Base-by-base conservation (phyloP, 1,140 invertebrate genomes). In the Atta texana region DNA sequence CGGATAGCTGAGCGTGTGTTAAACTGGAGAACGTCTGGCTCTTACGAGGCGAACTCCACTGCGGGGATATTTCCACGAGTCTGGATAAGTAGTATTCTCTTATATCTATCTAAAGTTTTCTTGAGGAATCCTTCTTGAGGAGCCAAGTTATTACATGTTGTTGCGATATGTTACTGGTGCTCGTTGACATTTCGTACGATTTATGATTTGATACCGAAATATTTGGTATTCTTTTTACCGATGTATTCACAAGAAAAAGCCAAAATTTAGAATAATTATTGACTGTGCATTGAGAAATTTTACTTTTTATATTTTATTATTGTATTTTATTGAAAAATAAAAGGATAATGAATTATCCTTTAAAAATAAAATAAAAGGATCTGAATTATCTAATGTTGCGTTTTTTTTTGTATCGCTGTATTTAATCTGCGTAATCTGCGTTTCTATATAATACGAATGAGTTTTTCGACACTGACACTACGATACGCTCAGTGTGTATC, bases 31-130 rank as follows among this genome's bases (percentile, higher is more conserved):
- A 66, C 80, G 85, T 87, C 85, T 87, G 69, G 64, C 77, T 77
- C 71, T 61, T 69, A 55, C 53, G 55, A 76, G 76, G 71, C 57
- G 75, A 86, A 89, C 87, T 86, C 75, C 88, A 68, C 88, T 66
- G 28, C 55, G 59, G 28, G 64, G 76, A 89, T 87, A 90, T 89
- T 89, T 90, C 85, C 75, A 64, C 85, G 77, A 90, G 77, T 74
- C 76, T 74, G 57, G 59, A 84, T 84, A 78, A 82, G 85, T 89
- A 89, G 69, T 75, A 90, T 90, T 90, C 88, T 86, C 77, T 72
- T 55, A 74, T 74, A 64, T 87, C 78, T 77, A 80, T 87, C 85
- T 87, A 80, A 78, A 84, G 80, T 85, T 82, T 89, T 89, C 86
- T 61, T 74, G 55, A 74, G 21, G 28, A 59, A 84, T 84, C 74